Evolutionary conservation across 2,888 invertebrate genomes (phyloP).

Genomic region (Pyrrhia umbra): DNA sequence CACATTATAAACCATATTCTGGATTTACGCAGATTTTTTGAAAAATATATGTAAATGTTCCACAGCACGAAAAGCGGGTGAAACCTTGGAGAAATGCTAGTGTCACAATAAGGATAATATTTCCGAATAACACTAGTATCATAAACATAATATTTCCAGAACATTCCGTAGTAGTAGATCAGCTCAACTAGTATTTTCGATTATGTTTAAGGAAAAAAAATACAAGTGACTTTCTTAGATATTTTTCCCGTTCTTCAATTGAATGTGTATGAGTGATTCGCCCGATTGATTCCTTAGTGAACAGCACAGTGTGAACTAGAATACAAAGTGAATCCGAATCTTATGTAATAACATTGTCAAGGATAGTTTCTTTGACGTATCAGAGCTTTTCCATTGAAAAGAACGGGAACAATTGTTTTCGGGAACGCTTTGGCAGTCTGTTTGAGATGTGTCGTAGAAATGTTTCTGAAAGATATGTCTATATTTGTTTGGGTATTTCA

Average conservation of each 20-base stretch:
- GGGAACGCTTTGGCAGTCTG: slow-evolving; percentile 4
- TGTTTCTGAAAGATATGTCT: not conserved
- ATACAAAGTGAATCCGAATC: slow-evolving; percentile 32
- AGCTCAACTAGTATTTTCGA: not conserved
- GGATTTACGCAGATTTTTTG: too few relatives aligned
- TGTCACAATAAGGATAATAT: too few relatives aligned
- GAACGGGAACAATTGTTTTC: slow-evolving; percentile 10
- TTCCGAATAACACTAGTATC: too few relatives aligned
- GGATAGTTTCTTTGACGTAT: slow-evolving; percentile 29
- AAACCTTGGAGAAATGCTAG: too few relatives aligned
- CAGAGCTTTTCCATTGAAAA: slow-evolving; percentile 4
- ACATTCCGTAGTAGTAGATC: not conserved
- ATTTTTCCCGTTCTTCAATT: not conserved
- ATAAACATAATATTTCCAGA: not conserved
- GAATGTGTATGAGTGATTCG: slow-evolving; percentile 6
- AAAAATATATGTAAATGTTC: too few relatives aligned
- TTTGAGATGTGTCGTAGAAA: not conserved
- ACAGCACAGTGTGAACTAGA: not conserved
- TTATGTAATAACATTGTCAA: not conserved
- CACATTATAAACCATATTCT: too few relatives aligned
- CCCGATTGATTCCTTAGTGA: slow-evolving; percentile 6
- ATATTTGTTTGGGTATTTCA: too few relatives aligned
- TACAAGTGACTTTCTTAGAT: not conserved
- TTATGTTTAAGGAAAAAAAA: not conserved
- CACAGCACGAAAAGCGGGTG: too few relatives aligned